Evolutionary conservation across 2,888 invertebrate species (phyloP).

Genomic region (Callosobruchus maculatus): DNA sequence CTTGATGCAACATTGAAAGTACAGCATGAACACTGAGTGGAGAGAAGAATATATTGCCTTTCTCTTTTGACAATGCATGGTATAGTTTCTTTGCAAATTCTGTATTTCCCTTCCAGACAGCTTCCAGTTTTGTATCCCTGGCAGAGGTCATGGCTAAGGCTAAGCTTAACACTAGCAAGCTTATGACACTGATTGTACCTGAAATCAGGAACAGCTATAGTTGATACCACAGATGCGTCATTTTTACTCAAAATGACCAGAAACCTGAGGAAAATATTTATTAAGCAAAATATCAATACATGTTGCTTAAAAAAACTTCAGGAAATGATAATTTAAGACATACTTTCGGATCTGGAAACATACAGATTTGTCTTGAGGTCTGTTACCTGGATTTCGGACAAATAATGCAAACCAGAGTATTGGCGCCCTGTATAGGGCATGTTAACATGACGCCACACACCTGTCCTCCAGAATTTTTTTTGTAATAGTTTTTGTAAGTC

Average conservation of each 20-base stretch:
- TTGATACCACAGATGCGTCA: background rate
- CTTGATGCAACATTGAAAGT: conserved; percentile 45
- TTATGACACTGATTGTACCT: background rate
- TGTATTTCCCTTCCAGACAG: conserved; percentile 35
- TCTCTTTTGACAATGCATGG: conserved; percentile 29
- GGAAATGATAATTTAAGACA: too few relatives aligned
- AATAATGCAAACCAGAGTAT: too few relatives aligned
- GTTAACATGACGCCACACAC: too few relatives aligned
- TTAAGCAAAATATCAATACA: too few relatives aligned
- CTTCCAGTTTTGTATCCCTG: conserved; percentile 17
- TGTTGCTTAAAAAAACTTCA: too few relatives aligned
- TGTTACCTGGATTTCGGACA: too few relatives aligned
- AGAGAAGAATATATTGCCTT: conserved; percentile 46
- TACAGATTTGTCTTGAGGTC: too few relatives aligned
- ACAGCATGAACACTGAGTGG: conserved; percentile 48
- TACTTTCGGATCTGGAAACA: too few relatives aligned
- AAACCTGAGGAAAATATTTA: background rate
- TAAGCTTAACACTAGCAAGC: background rate
- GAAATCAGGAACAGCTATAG: background rate
- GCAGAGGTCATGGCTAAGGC: conserved; percentile 22
- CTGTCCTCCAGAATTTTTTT: too few relatives aligned
- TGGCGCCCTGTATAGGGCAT: too few relatives aligned
- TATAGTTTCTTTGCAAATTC: conserved; percentile 39
- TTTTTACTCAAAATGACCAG: background rate
- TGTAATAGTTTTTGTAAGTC: too few relatives aligned